phyloP scores from a whole-genome alignment of 2,797 vertebrate species.

The Ispidina picta region DNA sequence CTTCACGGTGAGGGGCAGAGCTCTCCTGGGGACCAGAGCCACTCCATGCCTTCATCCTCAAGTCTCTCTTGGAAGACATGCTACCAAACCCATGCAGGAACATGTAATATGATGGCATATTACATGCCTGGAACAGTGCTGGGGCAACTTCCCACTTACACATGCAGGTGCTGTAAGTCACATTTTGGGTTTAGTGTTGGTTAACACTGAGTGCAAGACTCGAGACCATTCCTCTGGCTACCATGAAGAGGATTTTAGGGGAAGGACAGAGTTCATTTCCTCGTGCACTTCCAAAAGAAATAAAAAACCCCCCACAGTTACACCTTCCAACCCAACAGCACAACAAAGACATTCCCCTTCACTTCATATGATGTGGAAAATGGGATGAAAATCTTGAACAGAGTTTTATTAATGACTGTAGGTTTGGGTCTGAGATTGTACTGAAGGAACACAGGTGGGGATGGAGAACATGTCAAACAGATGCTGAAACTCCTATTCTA shows the following conservation, averaged over 20 bases:
- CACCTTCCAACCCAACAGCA: background rate
- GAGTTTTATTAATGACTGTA: background rate
- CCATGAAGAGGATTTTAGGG: background rate
- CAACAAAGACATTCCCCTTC: slow-evolving; percentile 10
- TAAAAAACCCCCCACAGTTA: background rate
- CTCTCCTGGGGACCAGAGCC: background rate
- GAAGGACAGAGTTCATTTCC: background rate
- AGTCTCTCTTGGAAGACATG: slow-evolving; percentile 27
- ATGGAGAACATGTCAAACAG: background rate
- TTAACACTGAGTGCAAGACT: background rate
- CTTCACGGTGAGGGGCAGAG: background rate
- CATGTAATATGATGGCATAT: slow-evolving; percentile 59
- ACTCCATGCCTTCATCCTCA: background rate
- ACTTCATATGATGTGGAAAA: slow-evolving; percentile 7
- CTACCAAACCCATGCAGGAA: slow-evolving; percentile 49
- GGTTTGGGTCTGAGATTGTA: background rate
- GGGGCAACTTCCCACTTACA: background rate
- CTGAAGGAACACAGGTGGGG: background rate
- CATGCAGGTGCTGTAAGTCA: slow-evolving; percentile 55
- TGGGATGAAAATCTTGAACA: slow-evolving; percentile 32
- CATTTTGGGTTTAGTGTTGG: background rate
- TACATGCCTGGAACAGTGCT: slow-evolving; percentile 49
- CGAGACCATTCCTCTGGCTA: background rate
- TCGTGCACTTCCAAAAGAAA: background rate
- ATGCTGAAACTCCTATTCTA: background rate